These are phyloP conservation scores for Sebastes matsubarae DNA, from an alignment of 2,797 vertebrate species.

Conservation along the genomic window DNA sequence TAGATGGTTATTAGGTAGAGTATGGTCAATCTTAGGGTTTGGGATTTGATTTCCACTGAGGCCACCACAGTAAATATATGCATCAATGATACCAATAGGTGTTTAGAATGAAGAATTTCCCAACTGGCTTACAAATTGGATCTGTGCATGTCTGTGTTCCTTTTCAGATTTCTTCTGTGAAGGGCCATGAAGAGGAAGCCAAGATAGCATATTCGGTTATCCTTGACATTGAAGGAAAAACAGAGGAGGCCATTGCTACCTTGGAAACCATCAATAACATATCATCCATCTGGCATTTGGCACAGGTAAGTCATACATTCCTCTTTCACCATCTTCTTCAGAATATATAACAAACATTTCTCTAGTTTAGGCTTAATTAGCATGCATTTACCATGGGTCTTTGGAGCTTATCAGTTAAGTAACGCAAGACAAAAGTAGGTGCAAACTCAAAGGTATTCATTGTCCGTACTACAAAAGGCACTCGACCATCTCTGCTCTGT, in stretches of 20 bases:
- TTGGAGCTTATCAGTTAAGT: not conserved
- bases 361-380: not conserved
- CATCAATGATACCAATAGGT: not conserved
- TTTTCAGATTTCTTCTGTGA: constrained; percentile 85
- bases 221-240: constrained; percentile 93
- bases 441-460: not conserved
- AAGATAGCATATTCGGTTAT: constrained; percentile 86
- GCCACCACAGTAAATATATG: not conserved
- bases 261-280: constrained; percentile 92
- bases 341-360: not conserved
- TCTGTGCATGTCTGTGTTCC: not conserved
- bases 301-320: constrained; percentile 81
- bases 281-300: constrained; percentile 93
- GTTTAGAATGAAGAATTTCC: not conserved
- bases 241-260: constrained; percentile 89
- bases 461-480: not conserved
- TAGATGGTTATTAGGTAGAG: not conserved
- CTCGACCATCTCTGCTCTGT: not conserved
- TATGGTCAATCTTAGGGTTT: not conserved
- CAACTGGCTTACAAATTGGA: not conserved
- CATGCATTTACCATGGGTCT: not conserved
- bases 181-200: constrained; percentile 88
- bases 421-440: not conserved
- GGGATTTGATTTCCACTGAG: not conserved
- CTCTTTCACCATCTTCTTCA: not conserved